Conservation (phyloP, 1,140 invertebrate genomes). For the Drosophila chauvacae region DNA sequence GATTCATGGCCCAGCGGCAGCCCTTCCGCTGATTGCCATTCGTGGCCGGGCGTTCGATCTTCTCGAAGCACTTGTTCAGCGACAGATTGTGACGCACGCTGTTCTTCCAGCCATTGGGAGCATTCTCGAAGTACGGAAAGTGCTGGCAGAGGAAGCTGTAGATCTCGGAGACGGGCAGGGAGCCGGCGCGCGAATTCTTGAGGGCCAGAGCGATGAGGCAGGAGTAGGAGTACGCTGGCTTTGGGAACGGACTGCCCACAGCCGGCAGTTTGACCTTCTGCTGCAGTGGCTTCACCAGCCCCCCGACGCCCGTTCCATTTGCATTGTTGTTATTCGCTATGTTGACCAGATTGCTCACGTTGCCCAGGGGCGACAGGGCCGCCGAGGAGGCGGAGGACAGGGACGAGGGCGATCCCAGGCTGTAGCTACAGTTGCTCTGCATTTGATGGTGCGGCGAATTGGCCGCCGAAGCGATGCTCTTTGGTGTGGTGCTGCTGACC, state of each 20-base stretch:
- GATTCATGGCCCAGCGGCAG: constrained; percentile 98
- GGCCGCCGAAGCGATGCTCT: constrained; percentile 76
- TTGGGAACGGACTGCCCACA: constrained; percentile 92
- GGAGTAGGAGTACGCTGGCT: constrained; percentile 98
- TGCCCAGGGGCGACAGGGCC: constrained; percentile 42
- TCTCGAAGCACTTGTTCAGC: constrained; percentile 98
- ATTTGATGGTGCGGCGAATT: constrained; percentile 73
- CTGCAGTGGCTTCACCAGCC: constrained; percentile 84
- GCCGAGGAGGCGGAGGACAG: constrained; percentile 50
- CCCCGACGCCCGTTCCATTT: constrained; percentile 15
- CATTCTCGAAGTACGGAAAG: constrained; percentile 98
- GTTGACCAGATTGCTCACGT: constrained; percentile 51
- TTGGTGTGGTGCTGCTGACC: constrained; percentile 64
- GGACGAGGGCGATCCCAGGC: constrained; percentile 61
- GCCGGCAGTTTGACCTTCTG: constrained; percentile 84
- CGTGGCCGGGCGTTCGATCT: constrained; percentile 95
- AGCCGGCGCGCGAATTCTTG: constrained; percentile 97
- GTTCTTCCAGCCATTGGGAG: constrained; percentile 99
- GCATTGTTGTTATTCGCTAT: constrained; percentile 35
- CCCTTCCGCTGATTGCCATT: constrained; percentile 93
- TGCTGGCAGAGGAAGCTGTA: constrained; percentile 99
- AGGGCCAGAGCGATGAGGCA: constrained; percentile 98
- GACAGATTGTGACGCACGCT: constrained; percentile 98
- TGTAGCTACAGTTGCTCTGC: constrained; percentile 37
- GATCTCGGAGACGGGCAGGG: constrained; percentile 98